Evolutionary conservation across 2,113 vertebrate genomes (phyloP).

Genomic region (Dicaeum eximium): DNA sequence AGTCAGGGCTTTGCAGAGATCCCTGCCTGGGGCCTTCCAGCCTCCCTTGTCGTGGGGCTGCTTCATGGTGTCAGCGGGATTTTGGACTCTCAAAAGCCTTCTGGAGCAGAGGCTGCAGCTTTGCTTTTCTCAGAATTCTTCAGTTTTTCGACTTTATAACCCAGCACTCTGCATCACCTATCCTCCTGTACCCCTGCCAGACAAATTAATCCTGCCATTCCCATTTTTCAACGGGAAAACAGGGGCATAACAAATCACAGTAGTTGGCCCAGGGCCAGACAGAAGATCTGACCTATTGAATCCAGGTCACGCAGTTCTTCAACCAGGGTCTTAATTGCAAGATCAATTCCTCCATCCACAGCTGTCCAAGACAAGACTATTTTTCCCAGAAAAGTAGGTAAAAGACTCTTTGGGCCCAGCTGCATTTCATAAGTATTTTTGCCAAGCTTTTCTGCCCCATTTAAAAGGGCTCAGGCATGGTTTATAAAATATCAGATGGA

Average conservation of each 20-base stretch:
- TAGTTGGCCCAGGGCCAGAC: background rate
- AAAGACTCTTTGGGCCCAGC: background rate
- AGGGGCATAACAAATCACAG: constrained; percentile 24
- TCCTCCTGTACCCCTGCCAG: background rate
- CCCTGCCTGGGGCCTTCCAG: background rate
- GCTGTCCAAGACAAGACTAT: constrained; percentile 15
- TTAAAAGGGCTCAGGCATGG: background rate
- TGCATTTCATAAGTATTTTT: constrained; percentile 4
- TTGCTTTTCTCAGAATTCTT: background rate
- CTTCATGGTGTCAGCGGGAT: background rate
- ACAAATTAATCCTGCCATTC: background rate
- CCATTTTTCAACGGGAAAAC: background rate
- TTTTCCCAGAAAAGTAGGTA: constrained; percentile 18
- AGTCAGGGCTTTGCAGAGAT: background rate
- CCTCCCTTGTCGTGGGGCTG: background rate
- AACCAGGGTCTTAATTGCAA: background rate
- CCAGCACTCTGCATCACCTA: background rate
- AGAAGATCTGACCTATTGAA: constrained; percentile 39
- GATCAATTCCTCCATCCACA: constrained; percentile 22
- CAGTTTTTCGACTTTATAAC: background rate
- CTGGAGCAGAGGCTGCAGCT: background rate
- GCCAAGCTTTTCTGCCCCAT: constrained; percentile 54
- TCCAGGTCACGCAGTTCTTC: background rate
- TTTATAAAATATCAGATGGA: constrained; percentile 16
- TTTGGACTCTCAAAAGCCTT: background rate